Percentiles rank a stretch among this genome's conserved stretches.
Conservation (phyloP, 2,888 invertebrate species). For the Taphrorychus bicolor region DNA sequence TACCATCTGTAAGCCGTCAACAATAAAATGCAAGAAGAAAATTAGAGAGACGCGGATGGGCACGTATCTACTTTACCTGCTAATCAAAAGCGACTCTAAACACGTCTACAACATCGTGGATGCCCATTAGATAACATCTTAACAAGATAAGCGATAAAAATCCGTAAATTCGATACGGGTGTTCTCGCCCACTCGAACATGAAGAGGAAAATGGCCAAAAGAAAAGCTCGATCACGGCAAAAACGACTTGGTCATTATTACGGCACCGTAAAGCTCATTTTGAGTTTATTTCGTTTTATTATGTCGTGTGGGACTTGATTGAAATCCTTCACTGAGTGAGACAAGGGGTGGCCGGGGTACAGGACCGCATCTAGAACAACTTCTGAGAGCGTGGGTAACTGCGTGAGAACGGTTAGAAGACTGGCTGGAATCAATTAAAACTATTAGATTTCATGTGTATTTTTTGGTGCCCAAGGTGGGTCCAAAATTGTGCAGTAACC, state of each 20-base stretch:
- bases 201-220: not conserved
- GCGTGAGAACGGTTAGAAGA: no score
- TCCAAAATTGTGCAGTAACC: no score
- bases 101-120: not conserved
- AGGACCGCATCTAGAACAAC: no score
- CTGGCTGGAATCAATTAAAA: no score
- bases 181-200: slow-evolving; percentile 3
- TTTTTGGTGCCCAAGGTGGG: no score
- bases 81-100: not conserved
- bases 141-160: slow-evolving; percentile 7
- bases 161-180: slow-evolving; percentile 11
- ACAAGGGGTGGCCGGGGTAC: no score
- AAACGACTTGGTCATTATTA: slow-evolving; percentile 2
- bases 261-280: slow-evolving; percentile 3
- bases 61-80: not conserved
- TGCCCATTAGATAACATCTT: not conserved
- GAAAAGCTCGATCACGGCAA: not conserved
- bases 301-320: not conserved
- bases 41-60: not conserved
- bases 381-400: no score
- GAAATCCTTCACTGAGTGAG: no score
- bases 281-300: not conserved
- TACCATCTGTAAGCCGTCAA: not conserved
- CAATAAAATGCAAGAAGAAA: not conserved
- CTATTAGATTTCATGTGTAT: no score